A percentile compares a stretch with the other conserved stretches of the same genome.
These are phyloP conservation scores for Nesospiza acunhae DNA, from an alignment of 2,113 vertebrate species.

Conservation along the genomic window DNA sequence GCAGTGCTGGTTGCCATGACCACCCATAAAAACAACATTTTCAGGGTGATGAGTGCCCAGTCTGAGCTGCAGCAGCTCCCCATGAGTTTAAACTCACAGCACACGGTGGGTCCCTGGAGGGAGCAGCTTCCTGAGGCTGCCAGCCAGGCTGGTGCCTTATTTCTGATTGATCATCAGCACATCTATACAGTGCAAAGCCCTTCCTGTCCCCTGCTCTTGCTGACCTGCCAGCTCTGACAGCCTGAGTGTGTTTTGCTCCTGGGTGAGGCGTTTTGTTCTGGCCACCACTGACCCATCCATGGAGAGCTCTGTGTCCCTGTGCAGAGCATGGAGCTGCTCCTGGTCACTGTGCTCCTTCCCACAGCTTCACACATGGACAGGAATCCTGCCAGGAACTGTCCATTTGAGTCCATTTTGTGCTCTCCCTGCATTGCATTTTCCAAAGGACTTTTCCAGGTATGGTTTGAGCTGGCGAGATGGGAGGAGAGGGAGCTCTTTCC, in stretches of 20 bases:
- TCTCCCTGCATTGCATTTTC: neutral
- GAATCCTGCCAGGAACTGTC: neutral
- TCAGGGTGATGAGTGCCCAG: accelerated
- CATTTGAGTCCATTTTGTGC: neutral
- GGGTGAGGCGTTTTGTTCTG: accelerated
- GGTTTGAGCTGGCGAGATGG: neutral
- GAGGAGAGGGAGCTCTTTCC: neutral
- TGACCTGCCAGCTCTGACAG: neutral
- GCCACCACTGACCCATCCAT: neutral
- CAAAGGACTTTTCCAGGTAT: neutral
- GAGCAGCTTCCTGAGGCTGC: neutral
- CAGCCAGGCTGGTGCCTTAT: neutral
- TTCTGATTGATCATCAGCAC: neutral
- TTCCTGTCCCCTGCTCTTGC: neutral
- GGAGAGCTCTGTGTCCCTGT: accelerated
- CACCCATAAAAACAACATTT: neutral
- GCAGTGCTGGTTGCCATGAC: neutral
- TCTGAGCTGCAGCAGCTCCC: neutral
- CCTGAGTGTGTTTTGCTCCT: neutral
- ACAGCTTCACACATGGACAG: neutral
- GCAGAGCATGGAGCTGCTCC: neutral
- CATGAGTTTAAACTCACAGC: accelerated
- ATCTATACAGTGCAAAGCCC: neutral
- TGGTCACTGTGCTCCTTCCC: accelerated
- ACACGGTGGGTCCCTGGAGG: accelerated